Evolutionary conservation across 2,113 vertebrate genomes (phyloP).

Genomic region (Acanthochromis polyacanthus): DNA sequence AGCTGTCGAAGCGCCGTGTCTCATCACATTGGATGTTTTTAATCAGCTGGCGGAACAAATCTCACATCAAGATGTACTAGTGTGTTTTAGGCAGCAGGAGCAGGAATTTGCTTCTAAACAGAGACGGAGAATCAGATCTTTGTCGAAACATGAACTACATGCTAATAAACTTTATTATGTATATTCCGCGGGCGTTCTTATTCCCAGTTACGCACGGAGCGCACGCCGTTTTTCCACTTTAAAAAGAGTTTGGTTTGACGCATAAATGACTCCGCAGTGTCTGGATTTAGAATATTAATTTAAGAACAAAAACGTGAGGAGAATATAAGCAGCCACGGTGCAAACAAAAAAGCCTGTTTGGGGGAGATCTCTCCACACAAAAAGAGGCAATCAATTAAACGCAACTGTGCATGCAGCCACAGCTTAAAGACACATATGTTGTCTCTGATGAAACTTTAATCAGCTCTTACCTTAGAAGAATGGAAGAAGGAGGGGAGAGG

Average conservation of each 20-base stretch:
- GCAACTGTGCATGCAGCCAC: not conserved
- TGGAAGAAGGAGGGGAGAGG: not conserved
- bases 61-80: slow-evolving; percentile 59
- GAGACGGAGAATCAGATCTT: slow-evolving; percentile 28
- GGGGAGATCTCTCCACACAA: not conserved
- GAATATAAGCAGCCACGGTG: slow-evolving; percentile 3
- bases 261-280: slow-evolving; percentile 1
- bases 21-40: slow-evolving; percentile 27
- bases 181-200: not conserved
- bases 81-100: slow-evolving; percentile 23
- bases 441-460: not conserved
- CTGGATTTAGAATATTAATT: slow-evolving; percentile 36
- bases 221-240: not conserved
- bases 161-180: not conserved
- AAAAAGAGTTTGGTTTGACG: slow-evolving; percentile 21
- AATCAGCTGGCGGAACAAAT: slow-evolving; percentile 72
- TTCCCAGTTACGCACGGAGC: not conserved
- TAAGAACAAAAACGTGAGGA: slow-evolving; percentile 11
- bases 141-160: slow-evolving; percentile 27
- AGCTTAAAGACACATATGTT: not conserved
- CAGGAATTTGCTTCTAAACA: slow-evolving; percentile 19
- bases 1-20: slow-evolving; percentile 16
- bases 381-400: not conserved
- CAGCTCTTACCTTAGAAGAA: slow-evolving; percentile 62
- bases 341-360: not conserved